Evolutionary conservation across 2,888 invertebrate species (phyloP).

Genomic region (Periphyllus acericola): DNA sequence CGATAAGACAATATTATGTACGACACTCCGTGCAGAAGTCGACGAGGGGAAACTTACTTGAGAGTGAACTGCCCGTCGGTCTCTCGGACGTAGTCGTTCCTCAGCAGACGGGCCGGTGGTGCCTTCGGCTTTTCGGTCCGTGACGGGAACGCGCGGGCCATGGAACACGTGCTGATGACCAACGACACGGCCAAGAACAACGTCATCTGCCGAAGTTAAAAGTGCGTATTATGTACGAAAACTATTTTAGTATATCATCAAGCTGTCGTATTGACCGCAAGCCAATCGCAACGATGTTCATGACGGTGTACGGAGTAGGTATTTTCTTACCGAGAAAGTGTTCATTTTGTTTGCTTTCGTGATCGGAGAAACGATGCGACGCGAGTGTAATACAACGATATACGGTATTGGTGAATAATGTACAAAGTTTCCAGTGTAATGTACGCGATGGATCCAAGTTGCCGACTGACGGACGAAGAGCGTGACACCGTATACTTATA

Average conservation of each 20-base stretch:
- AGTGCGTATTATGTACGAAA: too few species aligned
- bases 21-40: too few species aligned
- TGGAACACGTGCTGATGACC: not conserved
- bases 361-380: not conserved
- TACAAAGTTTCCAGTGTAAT: not conserved
- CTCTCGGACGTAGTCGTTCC: constrained; percentile 4
- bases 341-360: not conserved
- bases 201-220: not conserved
- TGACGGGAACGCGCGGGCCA: not conserved
- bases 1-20: too few species aligned
- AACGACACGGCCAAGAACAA: not conserved
- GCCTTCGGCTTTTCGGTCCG: not conserved
- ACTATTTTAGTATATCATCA: not conserved
- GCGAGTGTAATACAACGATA: not conserved
- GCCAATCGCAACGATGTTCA: too few species aligned
- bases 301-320: too few species aligned
- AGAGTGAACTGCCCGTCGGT: constrained; percentile 19
- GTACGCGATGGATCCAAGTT: not conserved
- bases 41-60: not conserved
- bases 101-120: not conserved
- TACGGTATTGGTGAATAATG: too few species aligned
- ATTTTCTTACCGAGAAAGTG: not conserved
- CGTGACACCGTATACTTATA: not conserved
- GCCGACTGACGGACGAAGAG: not conserved
- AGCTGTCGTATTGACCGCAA: not conserved